Evolutionary conservation across 1,140 invertebrate species (phyloP).

Genomic region (Rhyacophila brunnea): DNA sequence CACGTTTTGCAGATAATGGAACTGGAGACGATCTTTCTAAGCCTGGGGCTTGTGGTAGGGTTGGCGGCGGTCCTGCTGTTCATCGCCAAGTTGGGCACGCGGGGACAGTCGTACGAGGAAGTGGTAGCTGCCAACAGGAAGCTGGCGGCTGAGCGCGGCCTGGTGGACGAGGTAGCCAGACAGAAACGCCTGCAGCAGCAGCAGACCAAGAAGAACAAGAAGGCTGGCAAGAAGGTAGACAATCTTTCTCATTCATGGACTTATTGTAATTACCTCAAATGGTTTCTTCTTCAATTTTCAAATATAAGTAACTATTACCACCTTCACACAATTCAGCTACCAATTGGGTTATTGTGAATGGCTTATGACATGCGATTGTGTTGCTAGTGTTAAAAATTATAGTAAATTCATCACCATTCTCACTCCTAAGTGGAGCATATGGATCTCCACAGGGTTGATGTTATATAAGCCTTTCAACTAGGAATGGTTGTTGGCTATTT

Average conservation of each 20-base stretch:
- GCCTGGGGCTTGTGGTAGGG: conserved; percentile 24
- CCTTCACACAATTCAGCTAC: too few species aligned
- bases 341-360: too few species aligned
- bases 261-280: too few species aligned
- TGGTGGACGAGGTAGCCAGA: conserved; percentile 20
- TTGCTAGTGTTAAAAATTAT: too few species aligned
- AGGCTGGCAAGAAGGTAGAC: conserved; percentile 33
- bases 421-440: too few species aligned
- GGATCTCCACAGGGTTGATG: too few species aligned
- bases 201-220: conserved; percentile 34
- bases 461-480: too few species aligned
- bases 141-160: conserved; percentile 20
- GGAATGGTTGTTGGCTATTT: too few species aligned
- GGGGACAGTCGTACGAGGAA: conserved; percentile 30
- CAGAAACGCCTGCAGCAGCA: conserved; percentile 25
- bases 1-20: conserved; percentile 27
- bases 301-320: too few species aligned
- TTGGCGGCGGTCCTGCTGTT: conserved; percentile 17
- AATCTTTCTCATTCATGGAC: neutral
- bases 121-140: conserved; percentile 24
- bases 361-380: too few species aligned
- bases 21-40: conserved; percentile 23
- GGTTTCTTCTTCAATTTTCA: too few species aligned
- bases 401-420: too few species aligned
- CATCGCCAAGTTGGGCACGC: conserved; percentile 22